Evolutionary conservation across 2,797 vertebrate species (phyloP).

Genomic region (Caiman crocodilus): DNA sequence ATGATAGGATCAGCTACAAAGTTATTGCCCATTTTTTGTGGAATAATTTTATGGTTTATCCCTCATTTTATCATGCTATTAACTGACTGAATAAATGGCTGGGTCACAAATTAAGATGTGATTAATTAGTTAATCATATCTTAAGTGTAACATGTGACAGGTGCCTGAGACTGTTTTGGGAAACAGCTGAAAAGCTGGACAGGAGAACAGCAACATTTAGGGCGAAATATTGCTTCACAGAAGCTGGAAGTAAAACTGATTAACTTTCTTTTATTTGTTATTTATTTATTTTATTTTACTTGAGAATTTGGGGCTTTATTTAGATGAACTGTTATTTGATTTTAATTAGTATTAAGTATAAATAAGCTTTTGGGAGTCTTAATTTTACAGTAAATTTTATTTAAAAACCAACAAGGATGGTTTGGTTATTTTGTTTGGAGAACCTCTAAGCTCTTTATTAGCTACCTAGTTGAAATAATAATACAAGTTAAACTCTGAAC

Average conservation of each 20-base stretch:
- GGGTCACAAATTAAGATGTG: no score
- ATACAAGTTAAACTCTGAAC: no score
- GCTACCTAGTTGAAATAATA: neutral
- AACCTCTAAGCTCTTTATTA: neutral
- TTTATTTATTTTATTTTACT: neutral
- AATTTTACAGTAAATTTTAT: no score
- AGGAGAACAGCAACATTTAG: neutral
- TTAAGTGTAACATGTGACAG: no score
- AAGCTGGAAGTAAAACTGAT: neutral
- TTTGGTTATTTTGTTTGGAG: neutral
- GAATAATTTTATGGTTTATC: no score
- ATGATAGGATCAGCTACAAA: no score
- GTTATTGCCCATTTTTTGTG: no score
- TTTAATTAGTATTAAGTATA: conserved; percentile 2
- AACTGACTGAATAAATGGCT: no score
- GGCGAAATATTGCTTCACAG: neutral
- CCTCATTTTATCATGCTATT: no score
- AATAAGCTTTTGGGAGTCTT: neutral
- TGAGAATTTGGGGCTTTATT: neutral
- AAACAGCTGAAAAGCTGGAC: neutral
- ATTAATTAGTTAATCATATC: no score
- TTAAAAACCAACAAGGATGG: neutral
- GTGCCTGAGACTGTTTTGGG: neutral
- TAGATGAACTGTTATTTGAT: neutral
- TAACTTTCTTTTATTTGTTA: neutral